These are phyloP conservation scores for Tribolium castaneum DNA, from an alignment of 1,140 invertebrate species.

Conservation along the genomic window DNA sequence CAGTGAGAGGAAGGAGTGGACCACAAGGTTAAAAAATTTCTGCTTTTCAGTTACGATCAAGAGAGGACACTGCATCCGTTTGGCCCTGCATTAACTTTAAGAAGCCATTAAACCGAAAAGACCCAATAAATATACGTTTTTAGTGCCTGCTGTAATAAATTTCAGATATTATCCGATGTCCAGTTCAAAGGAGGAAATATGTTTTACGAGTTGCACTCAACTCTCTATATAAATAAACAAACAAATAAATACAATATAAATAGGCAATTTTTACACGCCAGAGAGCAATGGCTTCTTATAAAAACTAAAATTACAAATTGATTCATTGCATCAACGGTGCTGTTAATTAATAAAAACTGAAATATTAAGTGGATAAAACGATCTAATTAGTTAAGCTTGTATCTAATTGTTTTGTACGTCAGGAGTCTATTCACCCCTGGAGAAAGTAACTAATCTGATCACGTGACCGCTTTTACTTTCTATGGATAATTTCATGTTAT, in stretches of 20 bases:
- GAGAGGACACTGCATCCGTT: not conserved
- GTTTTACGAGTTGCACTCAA: slow-evolving; percentile 1
- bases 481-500: slow-evolving; percentile 33
- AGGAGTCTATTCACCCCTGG: slow-evolving; percentile 28
- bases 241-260: slow-evolving; percentile 14
- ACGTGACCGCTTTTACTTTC: slow-evolving; percentile 34
- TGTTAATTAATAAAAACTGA: not conserved
- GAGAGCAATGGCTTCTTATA: not conserved
- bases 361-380: slow-evolving; percentile 16
- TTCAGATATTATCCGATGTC: slow-evolving; percentile 18
- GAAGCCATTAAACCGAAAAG: not conserved
- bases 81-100: not conserved
- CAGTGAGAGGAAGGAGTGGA: not conserved
- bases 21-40: not conserved
- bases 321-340: not conserved
- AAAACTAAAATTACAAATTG: not conserved
- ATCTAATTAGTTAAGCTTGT: slow-evolving; percentile 22
- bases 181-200: slow-evolving; percentile 5
- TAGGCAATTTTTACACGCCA: not conserved
- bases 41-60: not conserved
- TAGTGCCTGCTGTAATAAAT: slow-evolving; percentile 3
- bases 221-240: slow-evolving; percentile 5
- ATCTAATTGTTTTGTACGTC: slow-evolving; percentile 32
- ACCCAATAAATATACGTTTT: not conserved
- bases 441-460: slow-evolving; percentile 14